phyloP scores from a whole-genome alignment of 2,888 invertebrate species.

The Zootermopsis nevadensis region DNA sequence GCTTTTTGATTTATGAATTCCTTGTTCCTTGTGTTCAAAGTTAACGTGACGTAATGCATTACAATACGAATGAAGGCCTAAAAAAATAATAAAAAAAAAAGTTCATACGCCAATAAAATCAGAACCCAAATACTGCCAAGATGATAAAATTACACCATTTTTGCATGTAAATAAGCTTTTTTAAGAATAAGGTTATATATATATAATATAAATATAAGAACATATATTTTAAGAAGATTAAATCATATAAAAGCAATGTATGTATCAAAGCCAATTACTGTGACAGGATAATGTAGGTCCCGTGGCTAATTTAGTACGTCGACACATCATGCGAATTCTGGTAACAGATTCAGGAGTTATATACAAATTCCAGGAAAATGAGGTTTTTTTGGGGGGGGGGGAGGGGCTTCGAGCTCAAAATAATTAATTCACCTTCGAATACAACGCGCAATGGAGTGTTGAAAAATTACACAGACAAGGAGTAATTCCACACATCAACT shows the following conservation, averaged over 20 bases:
- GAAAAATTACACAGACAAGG: too few relatives aligned
- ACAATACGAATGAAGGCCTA: background rate
- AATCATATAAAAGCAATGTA: slow-evolving; percentile 40
- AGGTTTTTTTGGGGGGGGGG: too few relatives aligned
- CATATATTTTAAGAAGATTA: slow-evolving; percentile 49
- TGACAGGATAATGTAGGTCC: slow-evolving; percentile 42
- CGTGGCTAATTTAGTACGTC: background rate
- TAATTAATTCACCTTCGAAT: too few relatives aligned
- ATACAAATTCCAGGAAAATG: too few relatives aligned
- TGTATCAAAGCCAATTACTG: slow-evolving; percentile 48
- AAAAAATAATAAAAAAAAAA: background rate
- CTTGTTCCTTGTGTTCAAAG: background rate
- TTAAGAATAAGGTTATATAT: slow-evolving; percentile 41
- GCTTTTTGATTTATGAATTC: too few relatives aligned
- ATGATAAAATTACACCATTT: background rate
- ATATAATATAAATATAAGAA: slow-evolving; percentile 44
- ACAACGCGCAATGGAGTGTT: too few relatives aligned
- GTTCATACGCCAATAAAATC: background rate
- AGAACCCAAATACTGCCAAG: slow-evolving; percentile 4
- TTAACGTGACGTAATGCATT: slow-evolving; percentile 27
- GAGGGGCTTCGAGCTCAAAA: too few relatives aligned
- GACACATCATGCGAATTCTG: too few relatives aligned
- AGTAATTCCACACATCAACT: too few relatives aligned
- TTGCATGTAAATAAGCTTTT: slow-evolving; percentile 38
- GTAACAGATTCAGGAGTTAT: too few relatives aligned